Evolutionary conservation across 1,140 invertebrate genomes (phyloP).

Genomic region (Condylostylus longicornis): DNA sequence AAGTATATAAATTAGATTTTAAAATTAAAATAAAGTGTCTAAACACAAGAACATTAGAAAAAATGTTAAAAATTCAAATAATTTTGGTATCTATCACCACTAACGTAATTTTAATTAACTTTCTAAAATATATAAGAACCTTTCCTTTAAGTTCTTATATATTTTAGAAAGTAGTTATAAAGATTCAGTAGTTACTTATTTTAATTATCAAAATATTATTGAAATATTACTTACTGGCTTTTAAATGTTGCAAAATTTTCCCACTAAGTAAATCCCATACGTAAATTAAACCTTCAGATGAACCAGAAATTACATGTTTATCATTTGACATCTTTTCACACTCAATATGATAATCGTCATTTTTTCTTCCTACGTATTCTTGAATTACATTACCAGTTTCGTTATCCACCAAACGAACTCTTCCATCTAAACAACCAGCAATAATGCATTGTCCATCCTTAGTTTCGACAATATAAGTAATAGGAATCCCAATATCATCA

Average conservation of each 20-base stretch:
- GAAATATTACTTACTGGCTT: constrained; percentile 22
- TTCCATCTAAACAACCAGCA: constrained; percentile 64
- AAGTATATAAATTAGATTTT: too few species aligned
- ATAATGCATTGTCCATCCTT: constrained; percentile 54
- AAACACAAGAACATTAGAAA: too few species aligned
- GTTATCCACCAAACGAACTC: constrained; percentile 78
- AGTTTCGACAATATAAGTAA: constrained; percentile 61
- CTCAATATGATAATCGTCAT: constrained; percentile 69
- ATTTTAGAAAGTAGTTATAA: too few species aligned
- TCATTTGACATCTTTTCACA: constrained; percentile 70
- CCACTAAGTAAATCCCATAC: constrained; percentile 76
- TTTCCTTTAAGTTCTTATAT: too few species aligned
- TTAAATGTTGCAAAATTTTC: constrained; percentile 41
- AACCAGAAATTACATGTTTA: constrained; percentile 72
- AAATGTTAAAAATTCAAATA: too few species aligned
- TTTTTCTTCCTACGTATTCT: constrained; percentile 63
- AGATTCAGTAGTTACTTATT: too few species aligned
- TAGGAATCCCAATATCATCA: constrained; percentile 72
- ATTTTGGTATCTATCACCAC: too few species aligned
- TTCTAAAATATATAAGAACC: too few species aligned
- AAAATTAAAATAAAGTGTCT: too few species aligned
- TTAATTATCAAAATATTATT: constrained; percentile 18
- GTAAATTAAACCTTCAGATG: constrained; percentile 67
- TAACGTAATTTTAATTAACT: too few species aligned
- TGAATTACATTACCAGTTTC: constrained; percentile 65